A percentile compares a stretch with the other conserved stretches of the same genome.
Conservation (phyloP, 2,888 invertebrate species). For the Camptogramma bilineatum region DNA sequence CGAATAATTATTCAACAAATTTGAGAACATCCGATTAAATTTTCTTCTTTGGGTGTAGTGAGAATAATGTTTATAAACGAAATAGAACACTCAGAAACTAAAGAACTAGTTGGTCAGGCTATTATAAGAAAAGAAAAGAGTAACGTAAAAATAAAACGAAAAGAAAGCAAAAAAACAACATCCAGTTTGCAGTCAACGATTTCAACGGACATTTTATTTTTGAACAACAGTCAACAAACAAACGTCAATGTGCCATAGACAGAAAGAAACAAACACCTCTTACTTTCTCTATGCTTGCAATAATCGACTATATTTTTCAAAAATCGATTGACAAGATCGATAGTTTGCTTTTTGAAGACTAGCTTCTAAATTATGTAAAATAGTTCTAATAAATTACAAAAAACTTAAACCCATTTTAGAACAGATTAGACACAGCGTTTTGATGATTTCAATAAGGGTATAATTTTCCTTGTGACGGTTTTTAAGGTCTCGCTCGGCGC, state of each 20-base stretch:
- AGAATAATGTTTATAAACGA: slow-evolving; percentile 2
- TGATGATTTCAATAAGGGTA: too few relatives aligned
- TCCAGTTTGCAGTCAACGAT: slow-evolving; percentile 48
- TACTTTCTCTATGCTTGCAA: neutral
- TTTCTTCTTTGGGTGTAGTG: neutral
- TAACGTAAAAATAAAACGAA: slow-evolving; percentile 38
- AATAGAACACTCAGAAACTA: slow-evolving; percentile 29
- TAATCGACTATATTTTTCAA: neutral
- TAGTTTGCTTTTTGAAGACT: too few relatives aligned
- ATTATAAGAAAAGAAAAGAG: slow-evolving; percentile 27
- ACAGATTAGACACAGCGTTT: too few relatives aligned
- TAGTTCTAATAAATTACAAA: too few relatives aligned
- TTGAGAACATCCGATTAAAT: slow-evolving; percentile 66
- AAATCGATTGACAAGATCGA: too few relatives aligned
- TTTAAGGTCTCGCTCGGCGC: too few relatives aligned
- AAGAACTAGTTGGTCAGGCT: slow-evolving; percentile 41
- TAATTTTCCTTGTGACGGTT: too few relatives aligned
- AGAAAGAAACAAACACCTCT: too few relatives aligned
- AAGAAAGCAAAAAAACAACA: slow-evolving; percentile 44
- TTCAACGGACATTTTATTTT: slow-evolving; percentile 56
- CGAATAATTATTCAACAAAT: slow-evolving; percentile 53
- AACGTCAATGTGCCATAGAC: slow-evolving; percentile 4
- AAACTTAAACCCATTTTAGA: too few relatives aligned
- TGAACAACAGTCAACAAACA: slow-evolving; percentile 37
- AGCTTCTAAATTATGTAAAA: too few relatives aligned